These are phyloP conservation scores for Semnornis frantzii DNA, from an alignment of 2,113 vertebrate species.

Conservation along the genomic window DNA sequence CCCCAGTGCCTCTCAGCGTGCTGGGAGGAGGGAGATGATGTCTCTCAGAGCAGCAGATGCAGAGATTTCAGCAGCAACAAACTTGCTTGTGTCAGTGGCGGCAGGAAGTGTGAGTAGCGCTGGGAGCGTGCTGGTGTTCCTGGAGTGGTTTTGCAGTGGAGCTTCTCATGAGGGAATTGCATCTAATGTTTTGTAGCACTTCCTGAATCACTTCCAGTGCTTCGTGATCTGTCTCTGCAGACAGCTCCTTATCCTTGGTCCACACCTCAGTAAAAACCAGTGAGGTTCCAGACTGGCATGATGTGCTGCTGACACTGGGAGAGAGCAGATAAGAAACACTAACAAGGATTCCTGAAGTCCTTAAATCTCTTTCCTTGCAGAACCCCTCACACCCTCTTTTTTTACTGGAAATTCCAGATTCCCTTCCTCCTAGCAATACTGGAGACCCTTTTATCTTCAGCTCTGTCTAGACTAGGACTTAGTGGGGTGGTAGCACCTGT, in stretches of 20 bases:
- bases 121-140: neutral
- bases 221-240: neutral
- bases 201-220: conserved; percentile 31
- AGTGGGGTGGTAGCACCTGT: neutral
- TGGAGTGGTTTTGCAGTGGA: neutral
- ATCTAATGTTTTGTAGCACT: conserved; percentile 14
- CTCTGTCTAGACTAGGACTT: neutral
- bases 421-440: neutral
- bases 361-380: neutral
- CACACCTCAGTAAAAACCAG: neutral
- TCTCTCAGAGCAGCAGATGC: neutral
- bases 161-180: neutral
- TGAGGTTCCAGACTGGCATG: neutral
- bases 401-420: neutral
- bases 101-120: neutral
- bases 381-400: neutral
- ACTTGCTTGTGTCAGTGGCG: neutral
- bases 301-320: neutral
- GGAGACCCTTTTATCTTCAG: neutral
- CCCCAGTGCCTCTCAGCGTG: accelerated
- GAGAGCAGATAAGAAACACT: neutral
- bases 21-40: neutral
- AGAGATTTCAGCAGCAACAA: neutral
- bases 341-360: neutral
- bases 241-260: conserved; percentile 19